Percentiles rank a stretch among this genome's conserved stretches.
Evolutionary conservation across 2,888 invertebrate species (phyloP).

Genomic region (Cantharis rufa): DNA sequence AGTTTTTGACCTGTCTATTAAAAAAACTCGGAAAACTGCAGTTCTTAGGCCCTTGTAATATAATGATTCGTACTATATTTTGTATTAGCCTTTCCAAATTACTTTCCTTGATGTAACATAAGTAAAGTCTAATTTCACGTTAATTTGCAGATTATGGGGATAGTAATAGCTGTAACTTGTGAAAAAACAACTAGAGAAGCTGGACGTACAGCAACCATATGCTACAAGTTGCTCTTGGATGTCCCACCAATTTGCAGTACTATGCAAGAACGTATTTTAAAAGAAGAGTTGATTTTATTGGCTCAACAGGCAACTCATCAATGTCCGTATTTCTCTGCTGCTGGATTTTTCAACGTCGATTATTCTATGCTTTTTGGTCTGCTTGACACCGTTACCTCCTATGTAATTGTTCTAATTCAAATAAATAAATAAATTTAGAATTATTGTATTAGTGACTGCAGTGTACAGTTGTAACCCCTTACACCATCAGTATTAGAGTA

Average conservation of each 20-base stretch:
- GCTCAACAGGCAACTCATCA: slow-evolving; percentile 22
- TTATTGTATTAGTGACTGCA: too few relatives aligned
- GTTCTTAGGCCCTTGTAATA: too few relatives aligned
- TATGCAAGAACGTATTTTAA: slow-evolving; percentile 8
- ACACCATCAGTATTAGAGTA: too few relatives aligned
- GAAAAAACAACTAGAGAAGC: slow-evolving; percentile 19
- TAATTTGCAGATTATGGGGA: not conserved
- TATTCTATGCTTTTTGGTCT: slow-evolving; percentile 25
- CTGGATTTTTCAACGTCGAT: slow-evolving; percentile 28
- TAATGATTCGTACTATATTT: too few relatives aligned
- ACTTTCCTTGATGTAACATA: not conserved
- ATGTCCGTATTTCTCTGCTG: slow-evolving; percentile 24
- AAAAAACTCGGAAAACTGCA: too few relatives aligned
- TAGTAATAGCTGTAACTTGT: not conserved
- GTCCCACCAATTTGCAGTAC: slow-evolving; percentile 11
- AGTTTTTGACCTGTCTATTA: not conserved
- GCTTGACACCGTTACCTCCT: slow-evolving; percentile 22
- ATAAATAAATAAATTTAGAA: slow-evolving; percentile 8
- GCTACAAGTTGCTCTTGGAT: slow-evolving; percentile 32
- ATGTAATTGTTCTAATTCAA: slow-evolving; percentile 30
- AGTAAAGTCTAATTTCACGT: not conserved
- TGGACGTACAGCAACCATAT: slow-evolving; percentile 28
- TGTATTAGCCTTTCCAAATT: too few relatives aligned
- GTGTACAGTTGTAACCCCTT: too few relatives aligned
- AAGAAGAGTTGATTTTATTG: slow-evolving; percentile 17